Evolutionary conservation across 1,140 invertebrate species (phyloP), one percentile per base, ranked within the genome.

Genomic region (Drosophila subobscura): DNA sequence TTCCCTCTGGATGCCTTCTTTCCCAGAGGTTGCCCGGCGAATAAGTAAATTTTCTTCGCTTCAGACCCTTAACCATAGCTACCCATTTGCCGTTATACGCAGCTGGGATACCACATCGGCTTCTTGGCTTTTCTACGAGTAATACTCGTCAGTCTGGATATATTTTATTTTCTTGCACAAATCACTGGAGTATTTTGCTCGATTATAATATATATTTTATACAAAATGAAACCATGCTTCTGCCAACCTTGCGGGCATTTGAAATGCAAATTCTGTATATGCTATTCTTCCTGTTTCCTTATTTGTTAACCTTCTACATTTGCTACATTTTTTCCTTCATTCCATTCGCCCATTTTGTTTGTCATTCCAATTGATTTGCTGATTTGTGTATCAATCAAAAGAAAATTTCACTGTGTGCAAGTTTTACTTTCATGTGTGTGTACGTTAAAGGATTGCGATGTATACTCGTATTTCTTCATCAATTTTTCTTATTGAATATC

Each of bases 291-390:
- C 22, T 25, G 3, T 41, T 20, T 57, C 33, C 14, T 29, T 52
- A 7, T 42, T 53, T 7, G 52, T 27, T 20, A 0, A 7, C 1
- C n/a, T 29, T 2, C 16, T 20, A 10, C 29, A 33, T 16, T 23
- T 40, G 12, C 41, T 51, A 7, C 5, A 27, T 56, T 52, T 47
- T 23, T 22, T 10, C 6, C 6, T 20, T 25, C 23, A 4, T 25
- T 51, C 50, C n/a, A 14, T 40, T 50, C 14, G 20, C 29, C 5
- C 20, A 67, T 64, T 41, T 46, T 37, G 33, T 50, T 66, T 58
- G 61, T 66, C 58, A 68, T 86, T 85, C 70, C 77, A 75, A 85
- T 85, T 77, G 81, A 86, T 85, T 86, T 74, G 64, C 83, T 86
- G 81, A 85, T 75, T 86, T 77, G 60, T 44, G 60, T 61, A 77